Conservation (phyloP, 1,140 invertebrate species). For the Aphelenchoides avenae region DNA sequence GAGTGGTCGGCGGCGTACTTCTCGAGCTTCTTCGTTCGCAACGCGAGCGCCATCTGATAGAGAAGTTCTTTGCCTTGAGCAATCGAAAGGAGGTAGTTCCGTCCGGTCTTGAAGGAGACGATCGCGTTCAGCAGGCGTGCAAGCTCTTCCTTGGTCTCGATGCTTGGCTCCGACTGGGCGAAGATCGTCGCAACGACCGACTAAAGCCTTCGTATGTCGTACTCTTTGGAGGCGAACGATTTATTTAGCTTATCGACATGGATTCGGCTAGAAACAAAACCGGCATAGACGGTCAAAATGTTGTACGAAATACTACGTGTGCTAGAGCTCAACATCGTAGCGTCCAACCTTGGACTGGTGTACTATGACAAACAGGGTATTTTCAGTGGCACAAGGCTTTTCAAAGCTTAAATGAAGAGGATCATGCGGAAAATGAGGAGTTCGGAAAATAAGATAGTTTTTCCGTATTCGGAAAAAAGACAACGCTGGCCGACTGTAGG, state of each 20-base stretch:
- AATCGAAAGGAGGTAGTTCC: conserved; percentile 40
- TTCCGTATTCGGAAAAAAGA: no score
- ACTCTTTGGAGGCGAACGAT: no score
- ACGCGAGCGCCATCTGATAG: conserved; percentile 44
- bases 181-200: conserved; percentile 44
- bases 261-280: no score
- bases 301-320: no score
- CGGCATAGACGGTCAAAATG: not conserved
- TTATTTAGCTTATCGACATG: no score
- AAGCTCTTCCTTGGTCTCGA: conserved; percentile 40
- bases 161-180: conserved; percentile 19
- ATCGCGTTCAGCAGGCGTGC: conserved; percentile 39
- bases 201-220: conserved; percentile 29
- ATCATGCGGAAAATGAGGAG: not conserved
- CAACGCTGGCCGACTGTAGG: no score
- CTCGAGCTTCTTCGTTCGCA: conserved; percentile 34
- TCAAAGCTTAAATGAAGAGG: conserved; percentile 2
- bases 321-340: no score
- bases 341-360: no score
- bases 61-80: conserved; percentile 39
- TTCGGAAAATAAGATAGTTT: not conserved
- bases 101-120: conserved; percentile 42
- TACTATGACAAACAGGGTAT: no score
- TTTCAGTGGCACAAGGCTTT: no score
- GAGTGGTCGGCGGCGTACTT: conserved; percentile 35